A percentile compares a stretch with the other conserved stretches of the same genome.
Conservation (phyloP, 2,113 vertebrate genomes). For the Scophthalmus maximus region DNA sequence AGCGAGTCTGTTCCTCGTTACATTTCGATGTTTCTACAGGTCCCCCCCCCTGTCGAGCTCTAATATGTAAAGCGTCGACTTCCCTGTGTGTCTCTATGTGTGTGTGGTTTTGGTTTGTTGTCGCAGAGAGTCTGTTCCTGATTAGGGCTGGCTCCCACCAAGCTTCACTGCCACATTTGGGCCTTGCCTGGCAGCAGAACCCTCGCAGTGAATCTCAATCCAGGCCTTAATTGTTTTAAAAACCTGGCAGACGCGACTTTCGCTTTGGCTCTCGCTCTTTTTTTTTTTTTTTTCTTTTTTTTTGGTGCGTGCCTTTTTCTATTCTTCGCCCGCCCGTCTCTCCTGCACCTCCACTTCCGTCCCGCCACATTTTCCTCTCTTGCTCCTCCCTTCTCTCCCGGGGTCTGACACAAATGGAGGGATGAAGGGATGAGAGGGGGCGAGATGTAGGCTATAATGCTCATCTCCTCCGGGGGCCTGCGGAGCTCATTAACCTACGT, state of each 20-base stretch:
- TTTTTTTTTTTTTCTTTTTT: too few species aligned
- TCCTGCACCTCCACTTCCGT: constrained; percentile 28
- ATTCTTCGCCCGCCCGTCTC: constrained; percentile 7
- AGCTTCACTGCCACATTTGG: constrained; percentile 63
- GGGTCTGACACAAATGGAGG: constrained; percentile 75
- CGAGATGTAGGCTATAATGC: constrained; percentile 73
- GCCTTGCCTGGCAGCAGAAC: constrained; percentile 57
- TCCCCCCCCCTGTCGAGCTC: constrained; percentile 49
- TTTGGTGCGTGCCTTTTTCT: constrained; percentile 17
- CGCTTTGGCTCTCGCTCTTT: constrained; percentile 38
- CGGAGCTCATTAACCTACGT: constrained; percentile 79
- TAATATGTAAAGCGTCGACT: constrained; percentile 77
- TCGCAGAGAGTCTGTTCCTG: constrained; percentile 76
- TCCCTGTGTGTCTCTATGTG: constrained; percentile 55
- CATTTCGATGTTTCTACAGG: constrained; percentile 74
- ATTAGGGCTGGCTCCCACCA: constrained; percentile 65
- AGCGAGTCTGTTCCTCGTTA: constrained; percentile 70
- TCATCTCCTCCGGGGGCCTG: constrained; percentile 57
- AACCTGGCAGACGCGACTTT: constrained; percentile 56
- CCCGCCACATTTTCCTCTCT: constrained; percentile 53
- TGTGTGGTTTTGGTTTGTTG: constrained; percentile 74
- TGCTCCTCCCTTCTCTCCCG: constrained; percentile 56
- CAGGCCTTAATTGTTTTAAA: constrained; percentile 75
- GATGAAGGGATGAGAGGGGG: constrained; percentile 74
- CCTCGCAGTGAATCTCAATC: constrained; percentile 54